A percentile compares a stretch with the other conserved stretches of the same genome.
phyloP scores from a whole-genome alignment of 2,113 vertebrate species.

The Protobothrops flavoviridis region DNA sequence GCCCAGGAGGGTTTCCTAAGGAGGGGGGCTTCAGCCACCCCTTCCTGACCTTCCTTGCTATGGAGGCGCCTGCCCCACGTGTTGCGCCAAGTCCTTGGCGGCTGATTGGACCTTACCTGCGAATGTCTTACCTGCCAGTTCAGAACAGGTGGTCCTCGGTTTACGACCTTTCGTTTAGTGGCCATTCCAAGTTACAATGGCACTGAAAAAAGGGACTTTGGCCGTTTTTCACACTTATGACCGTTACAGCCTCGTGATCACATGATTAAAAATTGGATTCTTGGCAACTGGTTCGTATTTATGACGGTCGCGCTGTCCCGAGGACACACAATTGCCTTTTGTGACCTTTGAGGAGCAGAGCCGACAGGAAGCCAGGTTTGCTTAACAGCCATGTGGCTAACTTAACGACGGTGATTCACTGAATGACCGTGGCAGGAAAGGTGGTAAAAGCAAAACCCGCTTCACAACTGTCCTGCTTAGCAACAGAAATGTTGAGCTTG shows the following conservation, averaged over 20 bases:
- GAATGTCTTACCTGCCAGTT: neutral
- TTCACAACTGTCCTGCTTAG: neutral
- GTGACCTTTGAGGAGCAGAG: neutral
- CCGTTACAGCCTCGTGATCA: no score
- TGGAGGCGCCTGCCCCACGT: no score
- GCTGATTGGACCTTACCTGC: neutral
- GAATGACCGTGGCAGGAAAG: no score
- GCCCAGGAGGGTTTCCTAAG: neutral
- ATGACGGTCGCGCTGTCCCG: neutral
- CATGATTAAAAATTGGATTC: no score
- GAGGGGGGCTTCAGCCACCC: neutral
- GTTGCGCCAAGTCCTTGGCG: neutral
- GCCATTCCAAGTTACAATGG: neutral
- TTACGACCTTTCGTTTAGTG: no score
- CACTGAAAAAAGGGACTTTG: no score
- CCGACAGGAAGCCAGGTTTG: neutral
- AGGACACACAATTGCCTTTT: no score
- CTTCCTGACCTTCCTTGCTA: neutral
- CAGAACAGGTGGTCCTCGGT: no score
- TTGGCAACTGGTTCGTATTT: neutral
- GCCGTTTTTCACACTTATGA: neutral
- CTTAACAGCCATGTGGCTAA: neutral
- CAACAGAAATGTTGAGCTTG: neutral
- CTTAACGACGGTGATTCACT: no score
- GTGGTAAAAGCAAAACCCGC: neutral